Conservation (phyloP, 2,888 invertebrate genomes). For the Temnothorax rugatulus region DNA sequence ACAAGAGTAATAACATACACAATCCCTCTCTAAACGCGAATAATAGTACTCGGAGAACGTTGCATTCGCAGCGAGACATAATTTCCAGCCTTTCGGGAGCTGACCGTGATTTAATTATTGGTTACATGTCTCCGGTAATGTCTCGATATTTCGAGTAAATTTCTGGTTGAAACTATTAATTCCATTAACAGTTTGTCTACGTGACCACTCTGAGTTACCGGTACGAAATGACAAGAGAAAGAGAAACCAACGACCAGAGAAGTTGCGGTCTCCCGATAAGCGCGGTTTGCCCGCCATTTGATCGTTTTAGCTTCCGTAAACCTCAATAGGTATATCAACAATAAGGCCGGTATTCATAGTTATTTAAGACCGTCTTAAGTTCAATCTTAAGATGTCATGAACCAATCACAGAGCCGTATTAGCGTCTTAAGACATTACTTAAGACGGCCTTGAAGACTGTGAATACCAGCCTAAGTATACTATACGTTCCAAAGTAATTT, state of each 20-base stretch:
- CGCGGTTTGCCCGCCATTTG: not conserved
- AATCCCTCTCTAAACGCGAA: conserved; percentile 39
- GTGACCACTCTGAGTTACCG: conserved; percentile 40
- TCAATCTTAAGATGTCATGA: too few species aligned
- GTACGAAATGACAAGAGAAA: conserved; percentile 43
- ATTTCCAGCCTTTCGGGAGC: conserved; percentile 66
- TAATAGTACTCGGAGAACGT: conserved; percentile 41
- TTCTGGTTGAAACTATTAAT: conserved; percentile 69
- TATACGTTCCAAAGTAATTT: not conserved
- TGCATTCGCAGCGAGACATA: conserved; percentile 62
- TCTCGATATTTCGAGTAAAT: conserved; percentile 64
- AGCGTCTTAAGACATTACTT: too few species aligned
- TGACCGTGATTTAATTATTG: conserved; percentile 70
- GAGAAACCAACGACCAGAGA: not conserved
- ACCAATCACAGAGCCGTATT: too few species aligned
- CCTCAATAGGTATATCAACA: not conserved
- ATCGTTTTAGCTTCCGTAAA: not conserved
- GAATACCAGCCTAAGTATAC: too few species aligned
- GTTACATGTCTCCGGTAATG: conserved; percentile 49
- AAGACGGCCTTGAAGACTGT: too few species aligned
- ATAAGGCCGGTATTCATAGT: too few species aligned
- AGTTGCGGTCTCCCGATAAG: not conserved
- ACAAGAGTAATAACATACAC: not conserved
- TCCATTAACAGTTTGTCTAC: conserved; percentile 68
- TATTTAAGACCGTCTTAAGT: too few species aligned